Evolutionary conservation across 2,113 vertebrate genomes (phyloP).

Genomic region (human): DNA sequence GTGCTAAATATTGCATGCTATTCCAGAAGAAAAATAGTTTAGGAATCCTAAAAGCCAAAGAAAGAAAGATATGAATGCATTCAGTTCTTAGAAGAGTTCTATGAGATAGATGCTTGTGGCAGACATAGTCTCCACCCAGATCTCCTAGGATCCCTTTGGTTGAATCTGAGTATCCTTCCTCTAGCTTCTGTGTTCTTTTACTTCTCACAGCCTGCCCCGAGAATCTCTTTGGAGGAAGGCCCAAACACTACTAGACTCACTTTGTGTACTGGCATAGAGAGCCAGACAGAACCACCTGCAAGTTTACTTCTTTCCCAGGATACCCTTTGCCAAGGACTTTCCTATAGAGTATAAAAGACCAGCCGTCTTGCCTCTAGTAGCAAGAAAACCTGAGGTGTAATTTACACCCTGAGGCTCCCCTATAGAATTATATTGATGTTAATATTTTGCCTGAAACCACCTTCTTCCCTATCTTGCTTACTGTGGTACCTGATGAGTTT

Average conservation of each 20-base stretch:
- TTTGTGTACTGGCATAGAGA: neutral
- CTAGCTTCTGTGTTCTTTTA: neutral
- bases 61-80: neutral
- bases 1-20: neutral
- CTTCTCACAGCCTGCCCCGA: neutral
- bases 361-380: neutral
- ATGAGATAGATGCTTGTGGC: neutral
- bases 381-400: neutral
- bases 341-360: neutral
- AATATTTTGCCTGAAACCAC: neutral
- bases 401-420: neutral
- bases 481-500: neutral
- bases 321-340: neutral
- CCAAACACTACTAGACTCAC: neutral
- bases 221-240: neutral
- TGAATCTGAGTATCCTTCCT: neutral
- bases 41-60: neutral
- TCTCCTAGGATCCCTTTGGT: neutral
- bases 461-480: neutral
- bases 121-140: neutral
- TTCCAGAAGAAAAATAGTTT: constrained; percentile 23
- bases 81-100: neutral
- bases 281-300: neutral
- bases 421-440: neutral
- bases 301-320: neutral